Conservation (phyloP, 2,113 vertebrate genomes). For the Rhynchomys soricoides region DNA sequence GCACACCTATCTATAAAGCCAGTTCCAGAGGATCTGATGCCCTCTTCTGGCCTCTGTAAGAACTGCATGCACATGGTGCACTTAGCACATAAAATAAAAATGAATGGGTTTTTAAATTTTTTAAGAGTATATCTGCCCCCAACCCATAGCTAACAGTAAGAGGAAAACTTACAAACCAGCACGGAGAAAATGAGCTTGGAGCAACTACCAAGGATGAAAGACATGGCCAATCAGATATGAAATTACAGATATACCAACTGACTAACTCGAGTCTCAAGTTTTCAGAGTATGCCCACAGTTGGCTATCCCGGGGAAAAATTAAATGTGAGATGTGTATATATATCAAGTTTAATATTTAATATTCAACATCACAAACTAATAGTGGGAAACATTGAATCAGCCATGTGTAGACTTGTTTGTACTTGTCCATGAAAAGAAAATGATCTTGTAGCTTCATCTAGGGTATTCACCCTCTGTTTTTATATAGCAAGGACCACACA, state of each 20-base stretch:
- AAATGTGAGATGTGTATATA: background rate
- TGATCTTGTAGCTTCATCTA: background rate
- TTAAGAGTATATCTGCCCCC: background rate
- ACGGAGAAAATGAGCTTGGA: too few relatives aligned
- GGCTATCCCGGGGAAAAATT: background rate
- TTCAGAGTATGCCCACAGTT: background rate
- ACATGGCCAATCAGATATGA: background rate
- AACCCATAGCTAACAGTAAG: background rate
- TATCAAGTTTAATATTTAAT: background rate
- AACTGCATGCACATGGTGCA: background rate
- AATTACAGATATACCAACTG: background rate
- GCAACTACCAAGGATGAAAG: background rate
- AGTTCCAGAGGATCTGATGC: background rate
- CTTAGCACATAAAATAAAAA: background rate
- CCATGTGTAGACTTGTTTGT: background rate
- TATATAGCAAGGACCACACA: background rate
- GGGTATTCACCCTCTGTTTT: background rate
- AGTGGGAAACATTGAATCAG: background rate
- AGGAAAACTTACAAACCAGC: background rate
- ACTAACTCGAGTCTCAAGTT: background rate
- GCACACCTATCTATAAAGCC: background rate
- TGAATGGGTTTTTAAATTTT: too few relatives aligned
- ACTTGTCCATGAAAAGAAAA: background rate
- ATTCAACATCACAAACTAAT: background rate
- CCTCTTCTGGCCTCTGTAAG: background rate